Base-by-base conservation (phyloP, 2,113 vertebrate species). In the Pelmatolapia mariae region DNA sequence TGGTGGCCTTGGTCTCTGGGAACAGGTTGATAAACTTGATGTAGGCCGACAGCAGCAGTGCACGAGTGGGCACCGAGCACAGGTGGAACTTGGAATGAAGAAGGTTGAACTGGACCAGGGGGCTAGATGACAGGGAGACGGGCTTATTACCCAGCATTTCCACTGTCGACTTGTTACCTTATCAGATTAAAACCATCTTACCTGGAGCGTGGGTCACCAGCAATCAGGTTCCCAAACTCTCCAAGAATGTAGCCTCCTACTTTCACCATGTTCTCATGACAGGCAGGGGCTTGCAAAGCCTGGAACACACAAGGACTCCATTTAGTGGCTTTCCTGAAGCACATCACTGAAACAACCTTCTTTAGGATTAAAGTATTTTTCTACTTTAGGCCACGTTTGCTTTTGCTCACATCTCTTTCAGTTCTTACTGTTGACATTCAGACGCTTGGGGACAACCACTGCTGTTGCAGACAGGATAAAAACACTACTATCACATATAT, bases 11-110 rank as follows among this genome's bases (percentile, higher is more conserved):
- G 86, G 98, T 98, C 96, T 98, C 98, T 2, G 98, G 98, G 94
- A 98, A 98, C 87, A 98, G 96, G 95, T 98, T 98, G 95, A 98
- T 98, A 85, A 98, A 98, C 93, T 98, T 98, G 96, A 98, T 98
- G 91, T 98, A 98, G 87, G 98, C 97, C 1, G 98, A 98, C 83
- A 98, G 96, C 89, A 98, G 97, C 82, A 98, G 96, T 29, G 98
- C 98, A 0, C 98, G 96, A 0, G 98, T 98, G 2, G 98, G 97
- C 79, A 98, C 98, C 0, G 98, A 98, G 91, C 98, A 98, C 93
- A 98, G 93, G 85, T 98, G 98, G 95, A 98, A 98, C 95, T 98
- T 98, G 50, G 98, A 98, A 89, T 98, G 98, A 68, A 98, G 97
- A 56, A 98, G 95, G 83, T 98, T 98, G 95, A 98, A 98, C 96